Evolutionary conservation across 2,888 invertebrate genomes (phyloP), one percentile per base, ranked within the genome.

Genomic region (Atherix ibis): DNA sequence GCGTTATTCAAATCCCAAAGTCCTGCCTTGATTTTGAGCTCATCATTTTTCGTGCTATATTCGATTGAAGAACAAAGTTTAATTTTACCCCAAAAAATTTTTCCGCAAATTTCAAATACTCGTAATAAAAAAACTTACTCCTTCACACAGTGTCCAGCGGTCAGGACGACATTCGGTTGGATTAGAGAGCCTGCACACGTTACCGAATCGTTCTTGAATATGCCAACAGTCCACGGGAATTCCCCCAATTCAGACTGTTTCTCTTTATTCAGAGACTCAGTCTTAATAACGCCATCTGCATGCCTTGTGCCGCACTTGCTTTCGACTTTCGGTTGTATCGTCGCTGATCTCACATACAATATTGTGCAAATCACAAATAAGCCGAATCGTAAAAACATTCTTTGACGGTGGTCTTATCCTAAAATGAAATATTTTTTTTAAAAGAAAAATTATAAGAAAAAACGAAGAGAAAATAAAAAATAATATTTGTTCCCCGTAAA

Each of bases 151-250:
- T 84, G 83, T 0, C 78, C 80, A 1, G 73, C 79, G 0, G 83
- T 83, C 42, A 82, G 58, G 3, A 80, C 71, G 0, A 78, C 78
- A 39, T 66, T 64, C 0, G 73, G 73, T 44, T 79, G 73, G 32
- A 84, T 76, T 13, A 84, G 62, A 1, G 78, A 73, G 0, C 79
- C 84, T 0, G 80, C 83, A 17, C 83, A 83, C 3, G 67, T 62
- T 48, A 75, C 77, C 9, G 54, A 53, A 3, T 56, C 54, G 1
- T 47, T 40, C n/a, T 59, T 55, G 0, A 64, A 49, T 14, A 82
- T 49, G 0, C 77, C 80, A 1, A 74, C 68, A 66, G 80, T 80
- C 81, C 80, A 81, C 1, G 81, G 80, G 49, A 76, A 81, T 59
- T 81, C 81, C 0, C 73, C 79, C 46, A 74, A 78, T 44, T 76